Base-by-base conservation (phyloP, 37 sponge, comb jelly and placozoan species). In the Geodia barretti region DNA sequence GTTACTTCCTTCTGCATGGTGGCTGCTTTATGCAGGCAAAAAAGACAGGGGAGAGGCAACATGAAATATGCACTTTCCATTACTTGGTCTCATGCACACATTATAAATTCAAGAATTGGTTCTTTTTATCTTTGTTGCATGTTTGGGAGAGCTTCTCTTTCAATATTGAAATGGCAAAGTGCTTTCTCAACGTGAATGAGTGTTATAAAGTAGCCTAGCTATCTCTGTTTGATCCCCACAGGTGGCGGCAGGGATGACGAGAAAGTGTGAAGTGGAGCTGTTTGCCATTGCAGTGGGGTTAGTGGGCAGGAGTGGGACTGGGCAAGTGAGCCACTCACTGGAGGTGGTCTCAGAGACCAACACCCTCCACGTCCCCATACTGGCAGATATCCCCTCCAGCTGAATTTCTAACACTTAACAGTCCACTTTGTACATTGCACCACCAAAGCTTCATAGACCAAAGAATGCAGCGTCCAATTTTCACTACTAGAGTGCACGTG, bases 181-280 rank as follows among this genome's bases (percentile, higher is more conserved):
- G 11, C 3, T 64, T 4, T 0, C 25, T 36, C 39, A 40, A 25
- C 4, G 11, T 26, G 3, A 68, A 39, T 4, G n/a, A 42, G 1
- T 29, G 28, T 41, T 11, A 25, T 41, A 21, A 62, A 43, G 9
- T 33, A 28, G 26, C 35, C 36, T 4, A 39, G 60, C 69, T 30
- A 28, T 76, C 24, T n/a, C 0, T 43, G 38, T 40, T 3, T 62
- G 63, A 67, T 1, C 23, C 40, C 39, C 14, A 21, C 85, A 96
- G 97, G 83, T 97, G 34, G 98, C 96, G 39, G 96, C 96, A 39
- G 98, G 98, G 1, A 85, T 97, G 96, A 81, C 75, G 24, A 64
- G 80, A 1, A 39, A 73, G n/a, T 77, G 95, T 54, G 82, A 75
- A 2, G 78, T 97, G 58, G 94, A 95, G 75, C 63, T 97, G 24